Base-by-base conservation (phyloP, 2,113 vertebrate species). In the Pseudorhombus dupliciocellatus region DNA sequence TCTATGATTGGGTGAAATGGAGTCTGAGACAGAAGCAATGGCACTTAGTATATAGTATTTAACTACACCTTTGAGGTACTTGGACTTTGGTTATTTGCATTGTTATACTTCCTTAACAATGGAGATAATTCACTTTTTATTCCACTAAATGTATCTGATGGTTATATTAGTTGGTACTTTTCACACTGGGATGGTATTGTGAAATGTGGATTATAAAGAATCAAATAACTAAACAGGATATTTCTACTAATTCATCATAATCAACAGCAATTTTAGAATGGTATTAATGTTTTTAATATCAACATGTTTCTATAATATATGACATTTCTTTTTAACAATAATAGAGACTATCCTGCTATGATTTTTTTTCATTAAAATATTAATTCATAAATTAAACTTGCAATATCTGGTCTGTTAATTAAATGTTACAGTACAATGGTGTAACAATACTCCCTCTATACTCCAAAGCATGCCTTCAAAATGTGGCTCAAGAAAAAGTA, bases 201-300 rank as follows among this genome's bases (percentile, higher is more conserved):
- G 18, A 28, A 28, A 54, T 16, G 31, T 10, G 10, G 31, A 34
- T 34, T 34, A 34, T 11, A 10, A 34, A 34, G 31, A 34, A 34
- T 34, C 42, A 44, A 15, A 44, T 44, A 44, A 44, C 12, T 25
- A 53, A 25, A 53, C 22, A 53, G 51, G 14, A 7, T 16, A 30
- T 52, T 16, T 51, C 21, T 46, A 46, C 18, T 4, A 24, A 48
- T 31, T 24, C 8, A 10, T 30, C 5, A 20, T 22, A 24, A 34
- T 48, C 57, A 60, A 7, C 55, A 4, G 18, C 44, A 70, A 42
- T 31, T 53, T 42, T 30, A 34, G 40, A 55, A 28, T 62, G 10
- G 42, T 50, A 44, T 44, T 52, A 20, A 37, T 10, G 48, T 51
- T 58, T 58, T n/a, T 44, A 56, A 28, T 53, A 34, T 66, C 16